phyloP scores from a whole-genome alignment of 1,140 invertebrate genomes.

The Calosoma granatense region DNA sequence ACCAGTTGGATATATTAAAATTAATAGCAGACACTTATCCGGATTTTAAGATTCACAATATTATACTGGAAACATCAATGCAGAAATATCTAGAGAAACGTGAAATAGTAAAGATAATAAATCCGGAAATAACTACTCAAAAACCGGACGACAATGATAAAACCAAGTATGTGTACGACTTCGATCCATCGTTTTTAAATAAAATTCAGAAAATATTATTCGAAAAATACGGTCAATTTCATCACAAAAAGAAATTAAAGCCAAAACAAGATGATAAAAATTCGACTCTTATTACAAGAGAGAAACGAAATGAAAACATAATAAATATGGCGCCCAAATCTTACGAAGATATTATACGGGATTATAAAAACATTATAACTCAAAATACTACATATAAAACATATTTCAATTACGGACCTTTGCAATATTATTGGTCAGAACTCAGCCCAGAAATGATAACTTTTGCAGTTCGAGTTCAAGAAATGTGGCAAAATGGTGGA shows the following conservation, averaged over 20 bases:
- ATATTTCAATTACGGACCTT: conserved; percentile 20
- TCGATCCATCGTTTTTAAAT: no score
- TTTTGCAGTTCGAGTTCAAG: conserved; percentile 24
- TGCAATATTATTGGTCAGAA: conserved; percentile 21
- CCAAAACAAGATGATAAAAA: no score
- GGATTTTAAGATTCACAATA: conserved; percentile 11
- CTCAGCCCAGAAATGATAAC: conserved; percentile 18
- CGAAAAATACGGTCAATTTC: no score
- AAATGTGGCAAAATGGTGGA: conserved; percentile 27
- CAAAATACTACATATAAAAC: conserved; percentile 19
- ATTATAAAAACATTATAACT: conserved; percentile 19
- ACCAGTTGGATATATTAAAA: conserved; percentile 21
- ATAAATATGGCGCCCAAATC: conserved; percentile 8
- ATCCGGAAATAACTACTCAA: no score
- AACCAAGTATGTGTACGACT: no score
- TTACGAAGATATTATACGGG: conserved; percentile 17
- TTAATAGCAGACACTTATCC: conserved; percentile 18
- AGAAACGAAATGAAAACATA: no score
- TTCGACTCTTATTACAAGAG: no score
- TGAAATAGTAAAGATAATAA: background rate
- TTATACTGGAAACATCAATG: background rate
- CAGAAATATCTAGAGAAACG: background rate
- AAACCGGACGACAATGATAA: no score
- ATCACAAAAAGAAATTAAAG: no score
- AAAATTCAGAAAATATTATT: no score